Evolutionary conservation across 2,797 vertebrate species (phyloP), one percentile per base, ranked within the genome.

Genomic region (Pipistrellus kuhlii): DNA sequence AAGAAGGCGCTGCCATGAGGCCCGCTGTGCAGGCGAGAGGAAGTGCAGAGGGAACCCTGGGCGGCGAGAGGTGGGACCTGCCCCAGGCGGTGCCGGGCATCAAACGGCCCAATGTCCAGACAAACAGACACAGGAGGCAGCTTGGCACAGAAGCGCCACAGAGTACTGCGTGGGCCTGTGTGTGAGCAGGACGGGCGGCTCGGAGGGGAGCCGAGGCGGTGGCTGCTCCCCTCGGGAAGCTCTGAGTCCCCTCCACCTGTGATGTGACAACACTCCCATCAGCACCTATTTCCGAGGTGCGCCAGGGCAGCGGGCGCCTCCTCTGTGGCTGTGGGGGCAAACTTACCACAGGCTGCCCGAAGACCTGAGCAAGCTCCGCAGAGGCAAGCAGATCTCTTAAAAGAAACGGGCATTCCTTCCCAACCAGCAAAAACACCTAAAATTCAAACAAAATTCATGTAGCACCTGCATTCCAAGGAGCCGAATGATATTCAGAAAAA

Each of bases 341-440:
- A 97, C 98, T 98, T 95, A 99, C 98, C 97, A 98, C 98, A 80
- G 97, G 5, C 73, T 84, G 97, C 93, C 98, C 98, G 89, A 99
- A 98, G 80, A 98, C 53, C 76, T 83, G 55, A 48, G 97, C 95
- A 10, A 98, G 98, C 71, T 98, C 98, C 57, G 97, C 38, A 48
- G 98, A 98, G 8, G 97, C 95, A 71, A 99, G 96, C 11, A 99
- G 98, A 30, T 99, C 98, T 96, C 98, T 98, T 2, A 99, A 91
- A 73, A 99, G 98, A 82, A 99, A 99, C 46, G 98, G 98, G 64
- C 98, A 98, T 23, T 98, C 98, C 1, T 97, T 98, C 59, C 96
- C 97, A 71, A 96, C 75, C 90, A 98, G 95, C 94, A 99, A 97
- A 94, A 98, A 98, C 0, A 98, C 98, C 98, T 99, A 88, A 66